Evolutionary conservation across 2,797 vertebrate genomes (phyloP).

Genomic region (Sparidentex hasta): DNA sequence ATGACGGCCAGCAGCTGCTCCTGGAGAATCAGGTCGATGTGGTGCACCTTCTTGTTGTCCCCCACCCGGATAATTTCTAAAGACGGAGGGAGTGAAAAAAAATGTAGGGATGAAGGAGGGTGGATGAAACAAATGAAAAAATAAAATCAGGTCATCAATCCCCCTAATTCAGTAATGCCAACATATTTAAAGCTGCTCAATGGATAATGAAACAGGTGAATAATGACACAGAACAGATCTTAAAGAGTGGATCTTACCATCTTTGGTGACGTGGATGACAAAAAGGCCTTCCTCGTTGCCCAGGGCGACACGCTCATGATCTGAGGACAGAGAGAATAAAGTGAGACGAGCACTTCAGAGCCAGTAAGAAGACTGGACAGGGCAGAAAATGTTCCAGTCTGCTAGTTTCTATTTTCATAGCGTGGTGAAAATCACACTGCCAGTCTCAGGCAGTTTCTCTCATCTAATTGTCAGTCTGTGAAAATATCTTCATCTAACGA

Average conservation of each 20-base stretch:
- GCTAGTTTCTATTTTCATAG: slow-evolving; percentile 35
- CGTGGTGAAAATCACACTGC: background rate
- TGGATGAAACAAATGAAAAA: background rate
- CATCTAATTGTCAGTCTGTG: background rate
- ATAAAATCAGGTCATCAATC: background rate
- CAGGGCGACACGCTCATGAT: slow-evolving; percentile 97
- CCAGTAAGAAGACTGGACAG: slow-evolving; percentile 12
- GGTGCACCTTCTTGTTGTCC: slow-evolving; percentile 98
- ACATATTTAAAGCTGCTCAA: background rate
- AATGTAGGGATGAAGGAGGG: background rate
- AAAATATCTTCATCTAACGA: background rate
- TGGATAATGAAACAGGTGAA: background rate
- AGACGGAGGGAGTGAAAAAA: background rate
- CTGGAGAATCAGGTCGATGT: slow-evolving; percentile 93
- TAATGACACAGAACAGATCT: background rate
- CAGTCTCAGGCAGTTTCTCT: background rate
- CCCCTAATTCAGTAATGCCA: too few relatives aligned
- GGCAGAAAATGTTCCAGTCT: slow-evolving; percentile 9
- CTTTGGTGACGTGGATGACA: slow-evolving; percentile 98
- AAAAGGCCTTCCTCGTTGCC: slow-evolving; percentile 98
- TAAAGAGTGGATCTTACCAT: slow-evolving; percentile 87
- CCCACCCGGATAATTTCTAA: slow-evolving; percentile 97
- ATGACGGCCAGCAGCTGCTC: slow-evolving; percentile 98
- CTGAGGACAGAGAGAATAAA: slow-evolving; percentile 75
- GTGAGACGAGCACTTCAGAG: background rate